These are phyloP conservation scores for Phymanthus crucifer DNA, from an alignment of 92 coral and sea anemone species.

Conservation along the genomic window DNA sequence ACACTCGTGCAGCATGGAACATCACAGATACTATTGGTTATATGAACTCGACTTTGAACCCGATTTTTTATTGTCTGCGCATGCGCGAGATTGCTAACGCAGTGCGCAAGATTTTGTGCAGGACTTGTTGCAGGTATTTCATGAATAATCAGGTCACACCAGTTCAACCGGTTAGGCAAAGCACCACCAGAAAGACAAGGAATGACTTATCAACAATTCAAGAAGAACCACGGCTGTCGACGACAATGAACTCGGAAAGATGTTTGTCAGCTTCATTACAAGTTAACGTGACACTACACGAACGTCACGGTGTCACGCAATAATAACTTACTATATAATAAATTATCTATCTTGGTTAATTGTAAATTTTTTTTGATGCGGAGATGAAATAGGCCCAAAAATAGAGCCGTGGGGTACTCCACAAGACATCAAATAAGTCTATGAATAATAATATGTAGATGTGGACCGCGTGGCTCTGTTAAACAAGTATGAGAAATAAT, in stretches of 20 bases:
- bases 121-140: not conserved
- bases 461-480: too few relatives aligned
- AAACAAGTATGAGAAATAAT: too few relatives aligned
- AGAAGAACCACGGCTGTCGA: not conserved
- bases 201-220: not conserved
- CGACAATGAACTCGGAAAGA: not conserved
- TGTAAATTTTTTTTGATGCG: not conserved
- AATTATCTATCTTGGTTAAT: not conserved
- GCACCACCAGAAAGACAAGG: not conserved
- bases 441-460: not conserved
- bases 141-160: constrained; percentile 11
- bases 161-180: not conserved
- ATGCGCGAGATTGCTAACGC: constrained; percentile 24
- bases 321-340: not conserved
- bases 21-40: constrained; percentile 30
- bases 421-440: not conserved
- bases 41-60: constrained; percentile 36
- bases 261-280: not conserved
- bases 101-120: not conserved
- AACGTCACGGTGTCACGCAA: not conserved
- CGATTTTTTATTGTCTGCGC: constrained; percentile 27
- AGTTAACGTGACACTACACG: not conserved
- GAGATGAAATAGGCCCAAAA: not conserved
- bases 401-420: not conserved
- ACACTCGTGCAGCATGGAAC: constrained; percentile 36